Evolutionary conservation across 2,113 vertebrate species (phyloP).

Genomic region (Hemiprocne comata): DNA sequence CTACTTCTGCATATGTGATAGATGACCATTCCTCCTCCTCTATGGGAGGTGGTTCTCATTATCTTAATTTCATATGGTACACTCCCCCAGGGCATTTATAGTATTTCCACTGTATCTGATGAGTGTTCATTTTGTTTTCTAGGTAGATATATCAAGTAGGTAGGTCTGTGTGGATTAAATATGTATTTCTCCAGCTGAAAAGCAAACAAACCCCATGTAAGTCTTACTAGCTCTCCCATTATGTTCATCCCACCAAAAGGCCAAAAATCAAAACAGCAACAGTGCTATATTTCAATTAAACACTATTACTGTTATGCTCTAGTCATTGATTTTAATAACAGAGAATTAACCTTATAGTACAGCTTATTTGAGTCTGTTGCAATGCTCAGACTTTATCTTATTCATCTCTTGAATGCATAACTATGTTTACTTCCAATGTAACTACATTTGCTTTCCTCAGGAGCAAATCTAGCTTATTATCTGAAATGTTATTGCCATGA

Average conservation of each 20-base stretch:
- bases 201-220: neutral
- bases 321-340: conserved; percentile 1
- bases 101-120: neutral
- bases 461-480: neutral
- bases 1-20: neutral
- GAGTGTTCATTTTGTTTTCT: neutral
- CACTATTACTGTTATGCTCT: neutral
- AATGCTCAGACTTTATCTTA: neutral
- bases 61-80: neutral
- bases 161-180: neutral
- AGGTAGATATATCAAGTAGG: too few relatives aligned
- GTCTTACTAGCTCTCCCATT: neutral
- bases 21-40: neutral
- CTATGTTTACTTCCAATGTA: neutral
- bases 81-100: neutral
- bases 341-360: neutral
- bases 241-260: neutral
- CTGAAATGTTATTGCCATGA: neutral
- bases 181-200: neutral
- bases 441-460: conserved; percentile 10
- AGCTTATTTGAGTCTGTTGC: neutral
- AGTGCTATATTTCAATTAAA: neutral
- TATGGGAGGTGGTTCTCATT: neutral
- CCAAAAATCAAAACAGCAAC: neutral
- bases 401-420: neutral